Evolutionary conservation across 2,113 vertebrate genomes (phyloP).

Genomic region (Donacobius atricapilla): DNA sequence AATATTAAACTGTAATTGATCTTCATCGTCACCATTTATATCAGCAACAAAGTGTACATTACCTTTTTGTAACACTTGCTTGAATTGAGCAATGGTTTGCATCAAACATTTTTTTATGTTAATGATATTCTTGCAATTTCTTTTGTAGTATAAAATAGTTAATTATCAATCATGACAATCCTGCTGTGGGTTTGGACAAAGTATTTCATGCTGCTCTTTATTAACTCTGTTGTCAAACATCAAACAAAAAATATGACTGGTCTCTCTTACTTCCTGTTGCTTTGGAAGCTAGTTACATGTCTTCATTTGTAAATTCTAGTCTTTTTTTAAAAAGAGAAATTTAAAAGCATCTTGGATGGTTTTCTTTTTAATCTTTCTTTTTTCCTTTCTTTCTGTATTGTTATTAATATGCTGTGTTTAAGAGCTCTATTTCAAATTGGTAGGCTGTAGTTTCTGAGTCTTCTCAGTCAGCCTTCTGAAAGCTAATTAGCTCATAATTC

Average conservation of each 20-base stretch:
- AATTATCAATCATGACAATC: neutral
- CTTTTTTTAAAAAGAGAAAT: neutral
- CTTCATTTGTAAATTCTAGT: neutral
- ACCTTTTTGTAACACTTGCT: neutral
- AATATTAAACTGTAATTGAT: conserved; percentile 3
- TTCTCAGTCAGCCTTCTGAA: neutral
- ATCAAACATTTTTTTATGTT: neutral
- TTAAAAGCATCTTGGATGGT: neutral
- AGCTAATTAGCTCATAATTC: conserved; percentile 29
- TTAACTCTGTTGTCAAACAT: conserved; percentile 42
- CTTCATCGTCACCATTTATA: neutral
- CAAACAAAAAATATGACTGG: conserved; percentile 7
- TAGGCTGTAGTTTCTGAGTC: neutral
- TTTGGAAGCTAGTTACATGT: conserved; percentile 59
- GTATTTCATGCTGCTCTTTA: conserved; percentile 20
- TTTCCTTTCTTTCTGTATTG: neutral
- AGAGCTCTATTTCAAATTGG: neutral
- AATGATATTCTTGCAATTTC: neutral
- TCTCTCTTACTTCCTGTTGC: conserved; percentile 61
- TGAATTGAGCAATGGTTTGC: neutral
- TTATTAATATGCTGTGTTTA: neutral
- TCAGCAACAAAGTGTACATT: neutral
- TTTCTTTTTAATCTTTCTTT: neutral
- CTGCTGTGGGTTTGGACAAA: neutral
- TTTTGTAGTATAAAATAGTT: neutral